Evolutionary conservation across 1,140 invertebrate species (phyloP).

Genomic region (Eurosta solidaginis): DNA sequence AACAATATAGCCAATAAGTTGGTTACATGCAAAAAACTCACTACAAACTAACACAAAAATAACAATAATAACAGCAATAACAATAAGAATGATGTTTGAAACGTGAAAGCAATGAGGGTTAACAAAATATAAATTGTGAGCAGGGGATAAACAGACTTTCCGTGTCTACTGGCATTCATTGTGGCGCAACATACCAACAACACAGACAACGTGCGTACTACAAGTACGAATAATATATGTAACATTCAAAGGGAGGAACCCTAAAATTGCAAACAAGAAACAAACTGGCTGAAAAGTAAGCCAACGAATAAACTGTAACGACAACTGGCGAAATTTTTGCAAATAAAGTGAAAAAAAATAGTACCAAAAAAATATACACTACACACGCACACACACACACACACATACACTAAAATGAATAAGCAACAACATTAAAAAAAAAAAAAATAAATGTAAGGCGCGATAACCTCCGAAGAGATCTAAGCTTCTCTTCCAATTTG

Average conservation of each 20-base stretch:
- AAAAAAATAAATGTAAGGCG: too few species aligned
- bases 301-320: background rate
- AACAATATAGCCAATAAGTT: background rate
- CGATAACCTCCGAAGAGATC: too few species aligned
- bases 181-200: too few species aligned
- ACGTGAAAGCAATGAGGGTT: background rate
- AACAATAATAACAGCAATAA: background rate
- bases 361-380: background rate
- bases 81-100: background rate
- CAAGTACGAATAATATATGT: background rate
- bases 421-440: too few species aligned
- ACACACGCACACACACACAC: too few species aligned
- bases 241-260: constrained; percentile 20
- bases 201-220: too few species aligned
- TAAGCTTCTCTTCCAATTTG: too few species aligned
- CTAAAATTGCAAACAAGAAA: constrained; percentile 7
- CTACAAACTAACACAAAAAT: background rate
- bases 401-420: background rate
- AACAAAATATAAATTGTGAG: background rate
- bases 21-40: background rate
- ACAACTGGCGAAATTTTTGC: constrained; percentile 19
- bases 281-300: background rate
- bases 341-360: background rate
- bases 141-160: background rate
- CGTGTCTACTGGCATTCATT: background rate